Percentiles rank a stretch among this genome's conserved stretches.
Conservation (phyloP, 2,797 vertebrate genomes). For the Silurus aristotelis region DNA sequence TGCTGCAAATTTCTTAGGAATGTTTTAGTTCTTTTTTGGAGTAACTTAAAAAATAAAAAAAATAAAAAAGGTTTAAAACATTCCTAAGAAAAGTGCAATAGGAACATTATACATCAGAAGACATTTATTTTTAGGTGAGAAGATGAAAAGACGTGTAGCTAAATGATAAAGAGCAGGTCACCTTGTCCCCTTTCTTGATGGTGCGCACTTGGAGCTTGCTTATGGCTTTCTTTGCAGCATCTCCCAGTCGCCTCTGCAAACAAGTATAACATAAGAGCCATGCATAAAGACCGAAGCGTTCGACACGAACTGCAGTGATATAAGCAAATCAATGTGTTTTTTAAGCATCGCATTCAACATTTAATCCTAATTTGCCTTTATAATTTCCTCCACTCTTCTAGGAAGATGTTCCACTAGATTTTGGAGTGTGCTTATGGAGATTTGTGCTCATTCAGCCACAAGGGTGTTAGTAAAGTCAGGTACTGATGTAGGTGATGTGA, state of each 20-base stretch:
- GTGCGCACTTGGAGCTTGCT: constrained; percentile 95
- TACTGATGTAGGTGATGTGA: too few species aligned
- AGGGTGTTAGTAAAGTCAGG: too few species aligned
- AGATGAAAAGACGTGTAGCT: background rate
- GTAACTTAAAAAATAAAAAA: background rate
- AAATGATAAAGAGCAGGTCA: constrained; percentile 58
- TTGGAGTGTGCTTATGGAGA: too few species aligned
- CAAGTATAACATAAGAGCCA: background rate
- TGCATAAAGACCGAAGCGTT: background rate
- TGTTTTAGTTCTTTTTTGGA: too few species aligned
- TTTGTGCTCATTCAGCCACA: too few species aligned
- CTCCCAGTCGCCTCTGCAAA: constrained; percentile 91
- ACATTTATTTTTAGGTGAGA: background rate
- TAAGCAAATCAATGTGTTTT: too few species aligned
- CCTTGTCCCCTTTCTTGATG: constrained; percentile 97
- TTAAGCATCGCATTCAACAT: too few species aligned
- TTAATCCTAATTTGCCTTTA: too few species aligned
- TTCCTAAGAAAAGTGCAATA: background rate
- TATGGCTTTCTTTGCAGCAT: constrained; percentile 98
- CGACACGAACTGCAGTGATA: background rate
- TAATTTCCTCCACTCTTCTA: too few species aligned
- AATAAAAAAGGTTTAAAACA: background rate
- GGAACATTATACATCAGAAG: background rate
- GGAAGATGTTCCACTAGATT: too few species aligned
- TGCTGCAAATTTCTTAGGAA: too few species aligned